Evolutionary conservation across 2,888 invertebrate species (phyloP).

Genomic region (Drosophila buzzatii): DNA sequence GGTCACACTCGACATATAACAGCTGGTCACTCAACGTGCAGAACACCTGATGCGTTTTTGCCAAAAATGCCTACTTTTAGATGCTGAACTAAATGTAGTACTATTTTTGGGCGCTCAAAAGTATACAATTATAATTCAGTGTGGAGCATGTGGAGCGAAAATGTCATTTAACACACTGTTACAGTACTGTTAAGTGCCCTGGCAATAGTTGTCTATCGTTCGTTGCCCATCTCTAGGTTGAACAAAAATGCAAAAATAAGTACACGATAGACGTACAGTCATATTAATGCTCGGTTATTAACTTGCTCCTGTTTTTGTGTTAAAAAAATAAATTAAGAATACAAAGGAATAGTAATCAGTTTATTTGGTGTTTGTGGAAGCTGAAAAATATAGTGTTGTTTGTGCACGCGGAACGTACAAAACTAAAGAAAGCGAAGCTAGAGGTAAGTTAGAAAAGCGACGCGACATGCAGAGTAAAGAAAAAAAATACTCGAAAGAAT

Average conservation of each 20-base stretch:
- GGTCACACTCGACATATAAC: slow-evolving; percentile 16
- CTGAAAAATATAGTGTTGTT: slow-evolving; percentile 12
- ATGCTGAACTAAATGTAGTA: background rate
- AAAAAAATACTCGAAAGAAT: slow-evolving; percentile 40
- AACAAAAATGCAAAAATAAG: slow-evolving; percentile 54
- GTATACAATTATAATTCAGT: slow-evolving; percentile 2
- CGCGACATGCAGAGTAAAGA: slow-evolving; percentile 52
- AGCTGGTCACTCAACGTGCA: slow-evolving; percentile 28
- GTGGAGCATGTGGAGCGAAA: slow-evolving; percentile 12
- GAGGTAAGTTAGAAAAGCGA: slow-evolving; percentile 58
- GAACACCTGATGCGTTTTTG: slow-evolving; percentile 32
- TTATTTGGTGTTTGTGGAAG: slow-evolving; percentile 32
- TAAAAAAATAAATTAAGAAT: slow-evolving; percentile 24
- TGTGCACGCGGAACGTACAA: slow-evolving; percentile 24
- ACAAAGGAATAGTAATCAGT: slow-evolving; percentile 4
- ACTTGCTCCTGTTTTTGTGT: slow-evolving; percentile 57
- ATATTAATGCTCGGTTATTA: slow-evolving; percentile 50
- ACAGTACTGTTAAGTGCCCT: slow-evolving; percentile 3
- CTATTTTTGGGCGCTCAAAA: background rate
- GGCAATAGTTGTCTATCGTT: slow-evolving; percentile 1
- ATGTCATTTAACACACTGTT: slow-evolving; percentile 6
- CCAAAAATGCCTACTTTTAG: slow-evolving; percentile 11
- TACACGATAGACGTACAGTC: slow-evolving; percentile 56
- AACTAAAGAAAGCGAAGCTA: slow-evolving; percentile 14
- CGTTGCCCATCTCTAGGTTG: slow-evolving; percentile 37